Percentiles rank a stretch among this genome's conserved stretches.
These are phyloP conservation scores for Odontomyia ornata DNA, from an alignment of 2,888 invertebrate genomes.

Conservation along the genomic window DNA sequence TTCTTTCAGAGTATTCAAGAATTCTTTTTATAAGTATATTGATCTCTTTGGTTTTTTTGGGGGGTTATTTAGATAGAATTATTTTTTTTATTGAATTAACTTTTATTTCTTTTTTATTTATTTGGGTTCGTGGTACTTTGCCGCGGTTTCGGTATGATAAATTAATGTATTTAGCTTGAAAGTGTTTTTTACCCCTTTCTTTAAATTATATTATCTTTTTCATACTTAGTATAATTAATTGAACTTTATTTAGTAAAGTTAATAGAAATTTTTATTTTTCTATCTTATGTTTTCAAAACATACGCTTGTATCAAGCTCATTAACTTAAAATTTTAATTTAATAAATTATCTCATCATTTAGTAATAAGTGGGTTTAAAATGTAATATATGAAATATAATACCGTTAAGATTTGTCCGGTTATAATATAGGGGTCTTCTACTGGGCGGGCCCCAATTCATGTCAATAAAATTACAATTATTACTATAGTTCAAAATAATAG, in stretches of 20 bases:
- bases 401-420: constrained; percentile 75
- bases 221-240: constrained; percentile 40
- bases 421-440: constrained; percentile 74
- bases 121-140: constrained; percentile 73
- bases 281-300: constrained; percentile 77
- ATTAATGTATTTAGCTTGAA: constrained; percentile 75
- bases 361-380: constrained; percentile 66
- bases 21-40: constrained; percentile 75
- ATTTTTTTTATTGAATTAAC: constrained; percentile 67
- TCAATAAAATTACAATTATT: constrained; percentile 69
- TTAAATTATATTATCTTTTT: constrained; percentile 71
- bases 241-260: constrained; percentile 64
- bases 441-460: constrained; percentile 76
- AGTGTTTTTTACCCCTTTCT: constrained; percentile 71
- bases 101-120: constrained; percentile 66
- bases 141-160: constrained; percentile 81
- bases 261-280: constrained; percentile 69
- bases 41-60: constrained; percentile 70
- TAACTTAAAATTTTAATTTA: constrained; percentile 69
- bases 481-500: constrained; percentile 70
- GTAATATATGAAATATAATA: constrained; percentile 70
- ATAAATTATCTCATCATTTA: constrained; percentile 67
- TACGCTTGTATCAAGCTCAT: constrained; percentile 74
- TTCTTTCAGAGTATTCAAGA: constrained; percentile 75
- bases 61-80: constrained; percentile 64